Base-by-base conservation (phyloP, 2,888 invertebrate species). In the Drosophila neutralis region DNA sequence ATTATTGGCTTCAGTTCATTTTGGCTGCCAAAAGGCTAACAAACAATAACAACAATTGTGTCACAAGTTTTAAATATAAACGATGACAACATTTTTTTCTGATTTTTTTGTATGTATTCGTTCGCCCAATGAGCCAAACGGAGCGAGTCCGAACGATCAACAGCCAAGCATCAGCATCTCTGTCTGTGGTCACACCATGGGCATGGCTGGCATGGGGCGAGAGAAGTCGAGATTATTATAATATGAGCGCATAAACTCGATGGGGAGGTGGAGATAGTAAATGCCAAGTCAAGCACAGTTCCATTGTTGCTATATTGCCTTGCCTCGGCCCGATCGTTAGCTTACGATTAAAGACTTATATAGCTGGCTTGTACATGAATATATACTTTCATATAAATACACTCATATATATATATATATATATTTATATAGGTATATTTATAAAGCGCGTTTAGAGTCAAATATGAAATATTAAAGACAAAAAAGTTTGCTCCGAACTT, bases 61-160 rank as follows among this genome's bases (percentile, higher is more conserved):
- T 89, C 89, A 89, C 89, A 87, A 77, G 76, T 66, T 88, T 89
- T 90, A 89, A 83, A 89, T 89, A 87, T 87, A 89, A 88, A 79
- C 78, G 89, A 89, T 89, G 89, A 89, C 80, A 77, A 85, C 89
- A 89, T 85, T 78, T 77, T 58, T 52, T 60, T 45, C 21, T 13
- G 13, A 42, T 60, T 40, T 67, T 51, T 56, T 45, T 64, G 59
- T 62, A 54, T 77, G 42, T 61, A 49, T 59, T 59, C 64, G 53
- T 61, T 61, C 64, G 66, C 38, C 69, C 73, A 76, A 69, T 71
- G 63, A 78, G 70, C 79, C 77, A 77, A 77, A 80, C 78, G 78
- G 80, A 83, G 76, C 82, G 80, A 77, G 36, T 53, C 56, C 48
- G 24, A 54, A 18, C 29, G 35, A 49, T 40, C 29, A 45, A 8